Base-by-base conservation (phyloP, 2,797 vertebrate genomes). In the Myotis findleyi region DNA sequence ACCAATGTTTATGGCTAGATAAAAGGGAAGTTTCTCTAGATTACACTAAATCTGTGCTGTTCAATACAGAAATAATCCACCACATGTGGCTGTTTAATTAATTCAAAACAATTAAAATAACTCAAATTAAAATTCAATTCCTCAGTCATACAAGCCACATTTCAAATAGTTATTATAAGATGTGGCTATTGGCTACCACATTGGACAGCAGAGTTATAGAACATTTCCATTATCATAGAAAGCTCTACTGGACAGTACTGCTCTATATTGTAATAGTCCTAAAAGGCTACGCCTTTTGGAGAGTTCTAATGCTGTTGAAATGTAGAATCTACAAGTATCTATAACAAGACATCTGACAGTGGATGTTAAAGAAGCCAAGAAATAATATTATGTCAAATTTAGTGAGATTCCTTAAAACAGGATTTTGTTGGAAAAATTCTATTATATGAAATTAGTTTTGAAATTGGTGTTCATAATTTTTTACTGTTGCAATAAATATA, bases 371-470 rank as follows among this genome's bases (percentile, higher is more conserved):
- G 55, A 96, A 71, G 14, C 11, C 13, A 71, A 87, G 27, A 92
- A 79, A 73, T 82, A 87, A 72, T 57, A 81, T 55, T 87, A 51
- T 76, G 55, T 89, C 30, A 69, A 79, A 86, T 92, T 86, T 57
- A 94, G 51, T 86, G 25, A 94, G 36, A 13, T 44, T 90, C 91
- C 86, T 89, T 75, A 75, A 94, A 94, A 84, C 4, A 69, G 14
- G 14, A 69, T 66, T 97, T 93, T 89, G 33, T 76, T 90, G 44
- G 62, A 84, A 85, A 71, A 93, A 92, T 90, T 94, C 14, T 77
- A 14, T 87, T 90, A 86, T 18, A 64, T 89, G 23, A 83, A 91
- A 62, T 93, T 95, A 80, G 23, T 85, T 95, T 94, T 91, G 57
- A 97, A 87, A 75, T 75, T 83, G 49, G 5, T 91, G 10, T 81